Percentiles rank a stretch among this genome's conserved stretches.
Evolutionary conservation across 2,888 invertebrate species (phyloP).

Genomic region (Amiota mariae): DNA sequence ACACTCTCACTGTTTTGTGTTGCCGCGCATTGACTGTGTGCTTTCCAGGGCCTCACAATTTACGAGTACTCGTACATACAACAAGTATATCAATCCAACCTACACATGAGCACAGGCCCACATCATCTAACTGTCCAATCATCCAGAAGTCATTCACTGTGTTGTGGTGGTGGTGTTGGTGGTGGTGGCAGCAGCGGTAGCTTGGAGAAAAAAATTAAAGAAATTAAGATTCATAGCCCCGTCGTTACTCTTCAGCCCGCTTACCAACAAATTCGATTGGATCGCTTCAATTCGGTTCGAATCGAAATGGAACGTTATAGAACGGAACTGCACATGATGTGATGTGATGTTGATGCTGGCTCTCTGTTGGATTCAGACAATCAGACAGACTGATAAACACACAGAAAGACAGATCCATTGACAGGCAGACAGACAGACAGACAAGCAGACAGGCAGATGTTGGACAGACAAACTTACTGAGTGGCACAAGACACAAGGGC

Average conservation of each 20-base stretch:
- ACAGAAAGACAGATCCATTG: neutral
- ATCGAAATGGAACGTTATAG: too few relatives aligned
- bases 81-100: neutral
- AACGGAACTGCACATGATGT: neutral
- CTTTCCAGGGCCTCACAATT: neutral
- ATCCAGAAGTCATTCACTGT: constrained; percentile 13
- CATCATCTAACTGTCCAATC: neutral
- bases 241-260: constrained; percentile 2
- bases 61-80: neutral
- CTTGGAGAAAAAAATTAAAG: constrained; percentile 11
- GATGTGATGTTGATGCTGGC: constrained; percentile 16
- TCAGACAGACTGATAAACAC: neutral
- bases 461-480: neutral
- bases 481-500: constrained; percentile 60
- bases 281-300: neutral
- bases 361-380: neutral
- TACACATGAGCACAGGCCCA: constrained; percentile 10
- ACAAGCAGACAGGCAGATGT: neutral
- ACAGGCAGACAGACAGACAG: neutral
- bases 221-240: constrained; percentile 17
- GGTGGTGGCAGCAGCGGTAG: neutral
- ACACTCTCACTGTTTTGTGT: constrained; percentile 11
- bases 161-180: neutral
- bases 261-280: neutral
- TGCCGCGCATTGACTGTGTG: neutral